Evolutionary conservation across 2,113 vertebrate genomes (phyloP), one percentile per base, ranked within the genome.

Genomic region (Heloderma charlesbogerti): DNA sequence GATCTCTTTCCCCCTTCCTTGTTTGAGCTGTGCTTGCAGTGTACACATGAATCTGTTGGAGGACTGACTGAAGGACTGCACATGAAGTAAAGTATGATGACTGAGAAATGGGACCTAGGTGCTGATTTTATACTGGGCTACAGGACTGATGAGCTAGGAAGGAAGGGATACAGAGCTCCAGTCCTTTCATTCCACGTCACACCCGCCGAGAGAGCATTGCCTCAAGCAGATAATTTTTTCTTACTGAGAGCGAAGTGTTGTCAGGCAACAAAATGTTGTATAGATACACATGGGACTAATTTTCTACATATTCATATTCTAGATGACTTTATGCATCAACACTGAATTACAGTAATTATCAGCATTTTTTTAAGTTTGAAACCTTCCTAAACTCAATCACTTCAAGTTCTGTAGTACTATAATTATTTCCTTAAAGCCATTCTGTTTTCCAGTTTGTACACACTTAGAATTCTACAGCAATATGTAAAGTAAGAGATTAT

Each of bases 281-380:
- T 48, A 78, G 57, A 77, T 88, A 48, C 27, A 45, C 67, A 31
- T 67, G 29, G 37, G 51, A 77, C 77, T 63, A 63, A 18, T 60
- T 63, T 75, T 77, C 34, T 60, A 87, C 3, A 6, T 25, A 60
- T 57, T 74, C 57, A 7, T 45, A 3, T 51, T 51, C 48, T 51
- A 51, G 48, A 51, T 51, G 48, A 51, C 40, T 87, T 10, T 88
- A 31, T n/a, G 40, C 29, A 37, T 37, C 57, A n/a, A n/a, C 63
- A 79, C 63, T 78, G 27, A 60, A 67, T 88, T 88, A n/a, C 31
- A 80, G 40, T 57, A 69, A 54, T 88, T 88, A 37, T 51, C 63
- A 81, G 31, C 43, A 34, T 79, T 88, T 72, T 79, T 37, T 25
- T 29, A 48, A 40, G 22, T 71, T 51, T 51, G 45, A 88, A 48